Evolutionary conservation across 2,888 invertebrate genomes (phyloP), one percentile per base, ranked within the genome.

Genomic region (Ryuthela nishihirai): DNA sequence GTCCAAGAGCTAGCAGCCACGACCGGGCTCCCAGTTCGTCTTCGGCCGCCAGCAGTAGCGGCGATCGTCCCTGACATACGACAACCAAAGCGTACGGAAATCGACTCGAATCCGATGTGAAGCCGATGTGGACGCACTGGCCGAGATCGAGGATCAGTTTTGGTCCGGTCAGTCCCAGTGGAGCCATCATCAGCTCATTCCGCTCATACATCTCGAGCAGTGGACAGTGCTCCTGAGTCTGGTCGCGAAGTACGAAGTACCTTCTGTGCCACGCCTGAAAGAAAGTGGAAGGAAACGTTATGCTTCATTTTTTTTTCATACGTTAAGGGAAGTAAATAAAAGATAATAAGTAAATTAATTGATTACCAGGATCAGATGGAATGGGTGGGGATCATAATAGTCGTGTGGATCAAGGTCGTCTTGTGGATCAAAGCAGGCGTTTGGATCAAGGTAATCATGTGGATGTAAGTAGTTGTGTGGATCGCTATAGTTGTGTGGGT

Each of bases 231-330:
- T 58, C 64, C 23, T 55, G 46, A 15, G 59, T 59, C 23, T 59
- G 52, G 42, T 64, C 64, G 2, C 64, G 39, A n/a, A 64, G 54
- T 4, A 64, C 52, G 34, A 64, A 54, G 41, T 62, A 64, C 10
- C 62, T 38, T 25, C 56, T 58, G 36, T 64, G 64, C 62, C 64
- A 62, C 7, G 64, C 64, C 64, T 64, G 24, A 46, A 35, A 23
- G 21, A 6, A 40, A 7, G 18, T 2, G 12, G 17, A 21, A 12
- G 12, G 12, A 18, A n/a, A n/a, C 3, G 1, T n/a, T 38, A 3
- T 39, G n/a, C n/a, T n/a, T n/a, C n/a, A n/a, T n/a, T n/a, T n/a
- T n/a, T n/a, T n/a, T n/a, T n/a, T n/a, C n/a, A n/a, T n/a, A n/a
- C n/a, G n/a, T n/a, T n/a, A n/a, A n/a, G n/a, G n/a, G n/a, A n/a